These are phyloP conservation scores for Amphilophus citrinellus DNA, from an alignment of 2,113 vertebrate genomes.

Conservation along the genomic window DNA sequence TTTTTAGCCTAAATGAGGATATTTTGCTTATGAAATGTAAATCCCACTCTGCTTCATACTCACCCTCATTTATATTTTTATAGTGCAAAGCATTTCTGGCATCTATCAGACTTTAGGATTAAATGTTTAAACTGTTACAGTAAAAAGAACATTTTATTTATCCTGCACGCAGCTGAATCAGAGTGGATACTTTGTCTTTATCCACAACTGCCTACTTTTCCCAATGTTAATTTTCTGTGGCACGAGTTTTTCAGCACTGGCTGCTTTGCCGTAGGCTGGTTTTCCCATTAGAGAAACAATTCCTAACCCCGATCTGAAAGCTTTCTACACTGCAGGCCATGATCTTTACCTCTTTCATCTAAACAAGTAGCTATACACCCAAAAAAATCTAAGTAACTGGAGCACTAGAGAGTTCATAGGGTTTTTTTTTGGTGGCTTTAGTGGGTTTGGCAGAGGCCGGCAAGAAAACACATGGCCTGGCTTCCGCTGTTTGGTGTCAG, in stretches of 20 bases:
- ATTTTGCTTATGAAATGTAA: not conserved
- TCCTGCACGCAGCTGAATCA: not conserved
- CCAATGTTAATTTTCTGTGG: slow-evolving; percentile 14
- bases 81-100: not conserved
- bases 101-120: not conserved
- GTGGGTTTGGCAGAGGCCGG: slow-evolving; percentile 44
- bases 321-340: slow-evolving; percentile 39
- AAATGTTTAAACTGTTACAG: not conserved
- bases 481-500: slow-evolving; percentile 40
- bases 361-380: not conserved
- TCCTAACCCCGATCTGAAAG: slow-evolving; percentile 37
- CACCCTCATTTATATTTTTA: slow-evolving; percentile 1
- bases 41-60: not conserved
- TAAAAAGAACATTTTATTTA: not conserved
- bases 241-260: slow-evolving; percentile 2
- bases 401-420: slow-evolving; percentile 32
- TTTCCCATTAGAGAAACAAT: slow-evolving; percentile 42
- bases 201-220: not conserved
- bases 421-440: slow-evolving; percentile 36
- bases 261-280: slow-evolving; percentile 36
- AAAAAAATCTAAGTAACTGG: not conserved
- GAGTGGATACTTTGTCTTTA: not conserved
- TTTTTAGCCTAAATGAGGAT: not conserved
- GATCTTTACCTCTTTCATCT: slow-evolving; percentile 15
- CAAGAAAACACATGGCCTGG: slow-evolving; percentile 49